Percentiles rank a stretch among this genome's conserved stretches.
Conservation (phyloP, 2,113 vertebrate genomes). For the Syngnathus floridae region DNA sequence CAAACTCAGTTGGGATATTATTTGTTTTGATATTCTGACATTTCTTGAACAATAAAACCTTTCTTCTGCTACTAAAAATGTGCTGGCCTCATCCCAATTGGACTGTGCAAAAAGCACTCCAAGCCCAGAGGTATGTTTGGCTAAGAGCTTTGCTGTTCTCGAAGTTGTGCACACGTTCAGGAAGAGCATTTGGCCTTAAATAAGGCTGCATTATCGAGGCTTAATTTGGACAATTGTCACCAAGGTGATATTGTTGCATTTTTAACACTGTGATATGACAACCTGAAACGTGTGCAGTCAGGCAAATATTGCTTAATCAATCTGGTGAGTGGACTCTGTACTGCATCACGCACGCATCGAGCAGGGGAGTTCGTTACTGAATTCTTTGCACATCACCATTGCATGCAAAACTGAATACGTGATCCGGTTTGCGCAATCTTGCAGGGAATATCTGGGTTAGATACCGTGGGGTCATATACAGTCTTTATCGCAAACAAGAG, state of each 20-base stretch:
- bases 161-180: not conserved
- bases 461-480: not conserved
- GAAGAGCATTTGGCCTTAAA: not conserved
- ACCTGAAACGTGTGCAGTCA: too few species aligned
- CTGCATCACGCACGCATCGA: not conserved
- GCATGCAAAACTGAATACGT: not conserved
- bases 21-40: not conserved
- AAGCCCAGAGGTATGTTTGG: not conserved
- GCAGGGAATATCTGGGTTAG: not conserved
- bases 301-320: too few species aligned
- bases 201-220: not conserved
- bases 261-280: too few species aligned
- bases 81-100: conserved; percentile 6
- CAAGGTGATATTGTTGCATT: too few species aligned
- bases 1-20: too few species aligned
- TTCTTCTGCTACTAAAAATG: conserved; percentile 9
- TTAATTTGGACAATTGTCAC: not conserved
- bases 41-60: conserved; percentile 6
- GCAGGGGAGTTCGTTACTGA: not conserved
- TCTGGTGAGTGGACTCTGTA: too few species aligned
- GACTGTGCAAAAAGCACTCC: not conserved
- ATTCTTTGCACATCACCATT: not conserved
- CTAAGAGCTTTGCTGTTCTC: not conserved
- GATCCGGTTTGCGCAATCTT: not conserved
- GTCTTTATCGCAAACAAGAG: not conserved